A percentile compares a stretch with the other conserved stretches of the same genome.
These are phyloP conservation scores for Mohoua ochrocephala DNA, from an alignment of 2,113 vertebrate genomes.

Conservation along the genomic window DNA sequence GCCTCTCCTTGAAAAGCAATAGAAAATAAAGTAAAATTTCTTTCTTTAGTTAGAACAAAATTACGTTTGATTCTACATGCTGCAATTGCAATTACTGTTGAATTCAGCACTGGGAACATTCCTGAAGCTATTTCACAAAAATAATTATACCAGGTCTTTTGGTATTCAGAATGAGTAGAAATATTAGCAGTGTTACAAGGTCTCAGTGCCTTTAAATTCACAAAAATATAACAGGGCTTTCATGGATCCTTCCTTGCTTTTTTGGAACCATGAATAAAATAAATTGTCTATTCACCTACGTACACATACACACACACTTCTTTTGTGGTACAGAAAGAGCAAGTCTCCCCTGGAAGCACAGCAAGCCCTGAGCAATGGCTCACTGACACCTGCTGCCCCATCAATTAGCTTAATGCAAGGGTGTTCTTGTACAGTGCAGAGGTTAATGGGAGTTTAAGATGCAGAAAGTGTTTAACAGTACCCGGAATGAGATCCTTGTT, in stretches of 20 bases:
- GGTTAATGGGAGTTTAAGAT: background rate
- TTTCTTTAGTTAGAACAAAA: conserved; percentile 5
- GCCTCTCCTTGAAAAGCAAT: background rate
- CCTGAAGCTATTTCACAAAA: conserved; percentile 25
- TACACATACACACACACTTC: background rate
- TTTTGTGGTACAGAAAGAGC: background rate
- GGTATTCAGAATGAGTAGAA: conserved; percentile 1
- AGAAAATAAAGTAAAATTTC: background rate
- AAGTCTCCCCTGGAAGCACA: background rate
- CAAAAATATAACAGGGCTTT: background rate
- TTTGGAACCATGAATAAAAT: background rate
- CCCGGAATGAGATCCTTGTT: background rate
- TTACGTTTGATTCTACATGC: background rate
- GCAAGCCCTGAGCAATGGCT: background rate
- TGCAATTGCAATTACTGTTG: background rate
- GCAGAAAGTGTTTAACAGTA: background rate
- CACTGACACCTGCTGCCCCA: background rate
- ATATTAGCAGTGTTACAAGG: background rate
- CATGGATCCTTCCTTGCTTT: background rate
- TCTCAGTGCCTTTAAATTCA: background rate
- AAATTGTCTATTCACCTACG: background rate
- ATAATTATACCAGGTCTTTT: background rate
- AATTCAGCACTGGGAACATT: conserved; percentile 9
- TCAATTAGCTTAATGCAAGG: background rate
- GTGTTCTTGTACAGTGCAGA: background rate